Evolutionary conservation across 2,888 invertebrate species (phyloP).

Genomic region (Carcina quercana): DNA sequence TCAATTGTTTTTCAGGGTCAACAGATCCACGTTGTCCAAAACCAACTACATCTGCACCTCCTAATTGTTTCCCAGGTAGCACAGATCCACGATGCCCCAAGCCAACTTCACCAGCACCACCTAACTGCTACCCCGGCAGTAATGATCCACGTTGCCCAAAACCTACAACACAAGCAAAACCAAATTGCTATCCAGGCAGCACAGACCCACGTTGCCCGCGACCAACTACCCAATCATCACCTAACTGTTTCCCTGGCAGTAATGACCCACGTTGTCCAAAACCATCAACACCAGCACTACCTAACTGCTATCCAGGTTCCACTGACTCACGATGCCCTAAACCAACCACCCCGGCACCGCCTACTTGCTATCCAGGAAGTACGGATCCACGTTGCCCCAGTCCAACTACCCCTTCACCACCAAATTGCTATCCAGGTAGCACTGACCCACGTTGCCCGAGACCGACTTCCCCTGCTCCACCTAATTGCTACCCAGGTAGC

Average conservation of each 20-base stretch:
- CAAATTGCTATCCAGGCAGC: constrained; percentile 29
- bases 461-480: constrained; percentile 14
- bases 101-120: constrained; percentile 23
- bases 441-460: constrained; percentile 25
- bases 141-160: constrained; percentile 25
- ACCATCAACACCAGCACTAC: constrained; percentile 23
- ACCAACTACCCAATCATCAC: constrained; percentile 22
- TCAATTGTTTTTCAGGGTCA: constrained; percentile 31
- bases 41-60: constrained; percentile 24
- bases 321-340: constrained; percentile 19
- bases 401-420: constrained; percentile 17
- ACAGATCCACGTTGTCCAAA: constrained; percentile 24
- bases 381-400: constrained; percentile 31
- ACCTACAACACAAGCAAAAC: constrained; percentile 21
- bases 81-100: constrained; percentile 21
- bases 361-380: constrained; percentile 26
- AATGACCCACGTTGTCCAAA: constrained; percentile 30
- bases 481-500: constrained; percentile 23
- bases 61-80: constrained; percentile 24
- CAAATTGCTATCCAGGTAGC: constrained; percentile 34
- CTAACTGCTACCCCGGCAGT: constrained; percentile 28
- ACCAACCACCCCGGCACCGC: constrained; percentile 31
- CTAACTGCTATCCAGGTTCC: constrained; percentile 24
- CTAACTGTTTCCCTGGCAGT: constrained; percentile 29
- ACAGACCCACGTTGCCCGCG: constrained; percentile 26